Evolutionary conservation across 2,113 vertebrate species (phyloP), one percentile per base, ranked within the genome.

Genomic region (Centropus bengalensis): DNA sequence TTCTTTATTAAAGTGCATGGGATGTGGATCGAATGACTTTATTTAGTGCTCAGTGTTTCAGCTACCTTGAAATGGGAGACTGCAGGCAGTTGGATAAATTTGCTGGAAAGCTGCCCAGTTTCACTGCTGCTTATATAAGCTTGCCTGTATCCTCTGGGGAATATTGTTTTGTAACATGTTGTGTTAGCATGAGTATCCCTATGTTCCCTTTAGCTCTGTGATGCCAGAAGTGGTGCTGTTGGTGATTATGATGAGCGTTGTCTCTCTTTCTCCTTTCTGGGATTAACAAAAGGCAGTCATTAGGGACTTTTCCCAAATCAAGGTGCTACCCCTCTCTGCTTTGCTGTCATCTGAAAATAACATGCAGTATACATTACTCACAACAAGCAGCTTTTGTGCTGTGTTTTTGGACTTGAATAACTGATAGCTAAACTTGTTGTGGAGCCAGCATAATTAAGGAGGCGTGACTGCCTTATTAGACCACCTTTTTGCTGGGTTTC

Each of bases 1-100:
- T 89, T 87, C 59, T 93, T 91, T 67, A 86, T 73, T 73, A 82
- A 93, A 90, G 83, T 56, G 47, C 82, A 77, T 82, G 93, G 75
- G 89, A 79, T 95, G 67, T 66, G 90, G 28, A 94, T 97, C 88
- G 73, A 77, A 82, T 89, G 0, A 49, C 81, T 91, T 77, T 60
- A 63, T 94, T 94, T 56, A 64, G 22, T 2, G 15, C 42, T 89
- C 79, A 82, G 88, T 54, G 62, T 93, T 90, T 96, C 87, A 92
- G 79, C 75, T 93, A 89, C 93, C 93, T 96, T 94, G 76, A 84
- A 96, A 81, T 88, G 88, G 82, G 89, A 97, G 68, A 86, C 83
- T 96, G 77, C 78, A 83, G 73, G 75, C 91, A 82, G 68, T 68
- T 84, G 49, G 59, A 69, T 88, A 89, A 94, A 81, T 94, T 64